Evolutionary conservation across 2,797 vertebrate species (phyloP), one percentile per base, ranked within the genome.

Genomic region (Pseudochirops cupreus): DNA sequence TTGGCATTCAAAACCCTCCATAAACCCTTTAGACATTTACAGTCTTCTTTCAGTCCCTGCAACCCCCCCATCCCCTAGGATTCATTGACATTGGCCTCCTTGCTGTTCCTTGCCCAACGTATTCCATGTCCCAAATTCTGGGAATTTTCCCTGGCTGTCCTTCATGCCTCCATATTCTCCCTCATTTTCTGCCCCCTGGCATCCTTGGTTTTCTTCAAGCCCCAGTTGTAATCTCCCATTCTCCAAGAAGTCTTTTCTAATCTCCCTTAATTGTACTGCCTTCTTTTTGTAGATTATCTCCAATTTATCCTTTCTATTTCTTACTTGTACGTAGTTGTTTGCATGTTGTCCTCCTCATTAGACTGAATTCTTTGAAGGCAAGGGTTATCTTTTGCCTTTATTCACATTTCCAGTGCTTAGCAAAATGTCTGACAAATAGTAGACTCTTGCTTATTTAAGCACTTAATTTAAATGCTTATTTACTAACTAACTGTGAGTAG

Each of bases 401-500:
- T 67, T 67, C 16, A 0, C 5, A 33, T 14, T 14, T 5, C 13
- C 4, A 33, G 13, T n/a, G 0, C 31, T 67, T 67, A 67, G 31
- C 33, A 67, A 13, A 67, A 5, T n/a, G 31, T 13, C 31, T 14
- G 31, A 33, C 13, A 67, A 33, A 67, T 33, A 67, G 31, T 33
- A 67, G 12, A 33, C 59, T 9, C 59, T 62, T n/a, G 13, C 31
- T 67, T 33, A 67, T 33, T 33, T 67, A 67, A 67, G 59, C 31
- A 33, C 31, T 13, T n/a, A 67, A 33, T 67, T 67, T 3, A 33
- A 33, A 33, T 62, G 29, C 12, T 33, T 67, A 5, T 67, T n/a
- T 31, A 33, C 4, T 67, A n/a, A 67, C 59, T 16, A 1, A 82
- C 87, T 50, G 52, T 89, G 90, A 96, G 92, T 93, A 97, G 90